Conservation (phyloP, 2,113 vertebrate species). For the Cavia porcellus region DNA sequence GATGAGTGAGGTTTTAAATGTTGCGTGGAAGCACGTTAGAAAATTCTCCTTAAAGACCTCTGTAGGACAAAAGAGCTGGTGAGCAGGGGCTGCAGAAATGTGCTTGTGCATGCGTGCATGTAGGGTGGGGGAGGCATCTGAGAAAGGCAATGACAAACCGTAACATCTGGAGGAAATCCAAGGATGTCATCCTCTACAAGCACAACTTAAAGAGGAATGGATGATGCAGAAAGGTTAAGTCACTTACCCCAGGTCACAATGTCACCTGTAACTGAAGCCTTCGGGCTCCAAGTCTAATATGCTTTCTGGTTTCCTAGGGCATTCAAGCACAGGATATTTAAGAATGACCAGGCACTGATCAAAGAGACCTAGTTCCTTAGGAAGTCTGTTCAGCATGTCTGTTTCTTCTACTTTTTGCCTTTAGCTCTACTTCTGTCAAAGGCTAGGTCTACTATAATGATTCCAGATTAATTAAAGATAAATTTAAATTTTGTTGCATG, state of each 20-base stretch:
- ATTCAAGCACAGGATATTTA: not conserved
- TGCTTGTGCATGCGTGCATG: not conserved
- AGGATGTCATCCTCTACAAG: not conserved
- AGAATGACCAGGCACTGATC: not conserved
- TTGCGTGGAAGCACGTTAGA: conserved; percentile 75
- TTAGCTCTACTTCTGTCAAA: not conserved
- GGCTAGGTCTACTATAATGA: not conserved
- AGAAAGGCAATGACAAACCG: not conserved
- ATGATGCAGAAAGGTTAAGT: not conserved
- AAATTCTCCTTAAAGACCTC: conserved; percentile 82
- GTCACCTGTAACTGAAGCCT: not conserved
- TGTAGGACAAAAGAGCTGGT: conserved; percentile 71
- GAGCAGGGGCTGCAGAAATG: not conserved
- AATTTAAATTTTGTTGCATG: not conserved
- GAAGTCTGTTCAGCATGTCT: not conserved
- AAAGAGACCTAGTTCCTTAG: not conserved
- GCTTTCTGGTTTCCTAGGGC: not conserved
- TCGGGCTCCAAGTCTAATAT: not conserved
- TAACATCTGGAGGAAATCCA: not conserved
- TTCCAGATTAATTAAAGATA: not conserved
- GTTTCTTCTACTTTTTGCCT: not conserved
- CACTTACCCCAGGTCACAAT: not conserved
- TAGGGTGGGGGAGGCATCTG: too few relatives aligned
- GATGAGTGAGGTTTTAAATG: conserved; percentile 86
- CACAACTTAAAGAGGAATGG: not conserved